Evolutionary conservation across 2,797 vertebrate species (phyloP).

Genomic region (Enteromius viviparus): DNA sequence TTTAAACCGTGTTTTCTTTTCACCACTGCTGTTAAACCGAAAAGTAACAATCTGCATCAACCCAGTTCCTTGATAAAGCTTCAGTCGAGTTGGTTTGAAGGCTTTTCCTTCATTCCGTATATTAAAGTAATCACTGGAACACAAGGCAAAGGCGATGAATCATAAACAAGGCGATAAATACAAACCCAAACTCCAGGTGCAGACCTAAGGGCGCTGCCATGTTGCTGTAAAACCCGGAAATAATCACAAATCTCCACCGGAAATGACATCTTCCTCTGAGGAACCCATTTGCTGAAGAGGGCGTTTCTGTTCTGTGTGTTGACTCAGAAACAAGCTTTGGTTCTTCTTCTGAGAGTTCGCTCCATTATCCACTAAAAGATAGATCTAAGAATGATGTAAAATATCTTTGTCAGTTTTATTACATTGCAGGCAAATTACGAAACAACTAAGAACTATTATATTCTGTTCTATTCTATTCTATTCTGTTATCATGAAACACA

Average conservation of each 20-base stretch:
- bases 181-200: slow-evolving; percentile 92
- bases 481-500: background rate
- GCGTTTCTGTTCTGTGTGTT: slow-evolving; percentile 1
- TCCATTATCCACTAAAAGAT: background rate
- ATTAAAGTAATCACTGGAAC: background rate
- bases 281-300: slow-evolving; percentile 5
- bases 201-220: slow-evolving; percentile 90
- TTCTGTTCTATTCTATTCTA: background rate
- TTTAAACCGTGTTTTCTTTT: background rate
- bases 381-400: background rate
- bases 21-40: background rate
- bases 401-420: background rate
- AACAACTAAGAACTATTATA: background rate
- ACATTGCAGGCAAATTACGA: background rate
- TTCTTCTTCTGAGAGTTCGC: background rate
- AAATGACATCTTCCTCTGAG: slow-evolving; percentile 61
- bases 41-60: background rate
- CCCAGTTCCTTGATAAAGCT: background rate
- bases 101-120: background rate
- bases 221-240: slow-evolving; percentile 74
- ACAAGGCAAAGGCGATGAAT: background rate
- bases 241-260: slow-evolving; percentile 44
- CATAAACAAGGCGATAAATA: slow-evolving; percentile 8
- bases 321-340: background rate
- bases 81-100: background rate